Conservation (phyloP, 2,113 vertebrate genomes). For the Egretta garzetta region DNA sequence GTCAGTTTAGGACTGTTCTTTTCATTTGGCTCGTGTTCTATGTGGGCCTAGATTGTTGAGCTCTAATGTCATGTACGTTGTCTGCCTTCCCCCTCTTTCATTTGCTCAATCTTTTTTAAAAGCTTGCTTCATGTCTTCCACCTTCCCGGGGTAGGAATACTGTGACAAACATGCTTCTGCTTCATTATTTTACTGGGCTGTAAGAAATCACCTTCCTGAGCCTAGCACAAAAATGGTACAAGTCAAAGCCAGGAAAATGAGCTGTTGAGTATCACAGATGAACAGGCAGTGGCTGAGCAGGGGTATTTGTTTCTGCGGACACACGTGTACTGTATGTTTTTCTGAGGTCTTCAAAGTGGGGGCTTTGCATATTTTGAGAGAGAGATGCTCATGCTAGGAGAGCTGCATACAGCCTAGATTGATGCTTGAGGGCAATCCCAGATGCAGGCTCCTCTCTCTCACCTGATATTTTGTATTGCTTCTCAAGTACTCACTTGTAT, state of each 20-base stretch:
- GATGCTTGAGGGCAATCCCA: neutral
- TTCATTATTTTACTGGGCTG: neutral
- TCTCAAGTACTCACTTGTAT: neutral
- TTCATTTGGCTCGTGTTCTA: fast-evolving
- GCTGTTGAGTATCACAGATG: neutral
- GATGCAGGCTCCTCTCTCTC: neutral
- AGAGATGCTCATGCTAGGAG: neutral
- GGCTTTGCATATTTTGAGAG: neutral
- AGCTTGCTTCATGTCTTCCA: neutral
- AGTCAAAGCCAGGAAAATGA: neutral
- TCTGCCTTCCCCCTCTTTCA: neutral
- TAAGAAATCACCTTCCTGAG: neutral
- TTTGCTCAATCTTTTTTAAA: neutral
- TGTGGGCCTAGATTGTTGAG: neutral
- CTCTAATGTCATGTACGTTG: neutral
- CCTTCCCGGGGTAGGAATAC: neutral
- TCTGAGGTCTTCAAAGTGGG: neutral
- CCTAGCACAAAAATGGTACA: neutral
- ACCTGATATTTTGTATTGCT: neutral
- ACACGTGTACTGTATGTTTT: neutral
- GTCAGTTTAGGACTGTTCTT: neutral
- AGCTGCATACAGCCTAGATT: neutral
- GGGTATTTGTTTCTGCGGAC: neutral
- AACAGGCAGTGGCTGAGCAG: neutral
- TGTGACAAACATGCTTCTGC: neutral